Evolutionary conservation across 1,140 invertebrate genomes (phyloP), one percentile per base, ranked within the genome.

Genomic region (Temnothorax longispinosus): DNA sequence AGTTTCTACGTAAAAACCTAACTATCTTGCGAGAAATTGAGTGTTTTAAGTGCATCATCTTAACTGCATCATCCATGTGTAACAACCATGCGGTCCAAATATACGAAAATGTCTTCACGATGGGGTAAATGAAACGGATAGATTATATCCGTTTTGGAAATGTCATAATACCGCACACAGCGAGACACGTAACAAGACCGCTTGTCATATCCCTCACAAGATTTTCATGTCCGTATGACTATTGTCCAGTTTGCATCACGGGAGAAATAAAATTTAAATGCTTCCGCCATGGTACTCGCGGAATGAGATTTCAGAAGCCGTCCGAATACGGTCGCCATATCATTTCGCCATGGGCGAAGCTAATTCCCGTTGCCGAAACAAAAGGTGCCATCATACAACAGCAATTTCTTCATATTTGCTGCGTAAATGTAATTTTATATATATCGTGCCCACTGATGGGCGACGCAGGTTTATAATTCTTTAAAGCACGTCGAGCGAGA

Each of bases 361-460:
- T 81, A 81, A 81, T 71, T 71, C 15, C 15, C 52, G 21, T 47
- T 81, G 50, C 21, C 78, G 52, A 71, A 81, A 81, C 78, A 81
- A 81, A 71, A 71, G 35, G 35, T 56, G 21, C 18, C 6, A 56
- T n/a, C n/a, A 27, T 54, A 27, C 15, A 52, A 50, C 32, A 54
- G 52, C 35, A 56, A 41, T 54, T 44, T 56, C 65, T 69, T 15
- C 65, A 56, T 81, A 71, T 81, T 81, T 81, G 64, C 38, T 81
- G 65, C 64, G 78, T 71, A 71, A 81, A 81, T 81, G 78, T 81
- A 56, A 81, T 81, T 81, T 81, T 56, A 81, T 71, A 65, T 50
- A 65, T 50, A 41, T 69, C 10, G 47, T 71, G 10, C 15, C 10
- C 10, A 50, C 60, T 27, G 65, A n/a, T 13, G 58, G 21, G 41